Base-by-base conservation (phyloP, 2,888 invertebrate genomes). In the Drosophila nr. fundita region DNA sequence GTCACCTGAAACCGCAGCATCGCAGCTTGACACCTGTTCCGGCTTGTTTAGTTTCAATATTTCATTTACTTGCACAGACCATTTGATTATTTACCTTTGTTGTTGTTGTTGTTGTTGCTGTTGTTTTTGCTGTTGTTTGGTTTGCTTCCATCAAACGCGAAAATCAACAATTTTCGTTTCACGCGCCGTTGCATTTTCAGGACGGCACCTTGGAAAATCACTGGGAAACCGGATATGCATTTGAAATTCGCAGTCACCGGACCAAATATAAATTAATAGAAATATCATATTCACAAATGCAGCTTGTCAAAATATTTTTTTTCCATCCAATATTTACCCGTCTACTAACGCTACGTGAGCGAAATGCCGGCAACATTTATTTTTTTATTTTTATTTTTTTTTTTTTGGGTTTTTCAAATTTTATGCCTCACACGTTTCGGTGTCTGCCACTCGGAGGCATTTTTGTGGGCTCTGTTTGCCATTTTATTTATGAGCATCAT, bases 21-120 rank as follows among this genome's bases (percentile, higher is more conserved):
- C 30, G 10, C 32, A 32, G 53, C 6, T 42, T 86, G 90, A 87
- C 90, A 87, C 90, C 90, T 87, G 87, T 87, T 84, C 73, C 81
- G 76, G 77, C 64, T 87, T 90, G 90, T 81, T 90, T 90, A 77
- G 87, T 82, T 87, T 87, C 87, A 87, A 90, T 87, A 87, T 89
- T 89, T 90, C 85, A 89, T 83, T 79, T 81, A 79, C 77, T 90
- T 83, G 73, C 87, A 83, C 83, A 88, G 84, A 71, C 90, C 82
- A 89, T 90, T 86, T 87, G 75, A 74, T 79, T 89, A 65, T 87
- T 76, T 83, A 69, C 72, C 52, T 70, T 59, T 53, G 42, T 45
- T 65, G 53, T 53, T 38, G 34, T 29, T 64, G 30, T 59, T 66
- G 59, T 53, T 48, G 53, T 53, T 38, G 34, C 24, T 64, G 30